Conservation (phyloP, 2,888 invertebrate species). For the Drosophila mayaguana region DNA sequence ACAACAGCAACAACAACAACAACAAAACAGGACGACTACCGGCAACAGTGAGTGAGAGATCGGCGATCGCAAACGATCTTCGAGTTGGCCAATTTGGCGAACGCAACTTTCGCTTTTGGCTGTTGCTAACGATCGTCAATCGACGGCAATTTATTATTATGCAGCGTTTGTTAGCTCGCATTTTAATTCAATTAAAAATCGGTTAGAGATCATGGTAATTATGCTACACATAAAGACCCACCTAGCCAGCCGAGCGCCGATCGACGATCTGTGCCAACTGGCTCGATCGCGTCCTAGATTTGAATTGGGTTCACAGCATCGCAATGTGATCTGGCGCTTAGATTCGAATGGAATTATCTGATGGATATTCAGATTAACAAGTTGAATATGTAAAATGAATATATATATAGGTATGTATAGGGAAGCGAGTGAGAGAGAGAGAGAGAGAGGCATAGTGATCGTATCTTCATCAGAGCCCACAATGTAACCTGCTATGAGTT, state of each 20-base stretch:
- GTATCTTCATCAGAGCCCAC: background rate
- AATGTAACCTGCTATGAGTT: background rate
- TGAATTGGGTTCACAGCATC: background rate
- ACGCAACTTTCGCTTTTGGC: slow-evolving; percentile 77
- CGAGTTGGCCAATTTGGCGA: slow-evolving; percentile 73
- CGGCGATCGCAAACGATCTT: slow-evolving; percentile 56
- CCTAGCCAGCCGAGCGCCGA: background rate
- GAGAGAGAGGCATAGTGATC: background rate
- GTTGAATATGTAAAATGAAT: background rate
- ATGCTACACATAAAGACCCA: slow-evolving; percentile 42
- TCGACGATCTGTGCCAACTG: background rate
- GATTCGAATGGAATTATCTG: background rate
- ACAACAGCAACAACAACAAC: slow-evolving; percentile 27
- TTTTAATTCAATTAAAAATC: slow-evolving; percentile 82
- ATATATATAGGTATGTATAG: background rate
- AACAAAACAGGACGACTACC: slow-evolving; percentile 55
- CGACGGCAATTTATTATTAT: slow-evolving; percentile 79
- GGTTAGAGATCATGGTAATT: slow-evolving; percentile 74
- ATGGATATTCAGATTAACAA: background rate
- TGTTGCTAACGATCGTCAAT: slow-evolving; percentile 75
- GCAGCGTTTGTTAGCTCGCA: slow-evolving; percentile 63
- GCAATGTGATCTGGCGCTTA: background rate
- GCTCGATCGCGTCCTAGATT: slow-evolving; percentile 12
- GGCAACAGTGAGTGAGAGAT: slow-evolving; percentile 43
- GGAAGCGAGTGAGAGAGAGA: background rate